These are phyloP conservation scores for Enteromius mattozi DNA, from an alignment of 2,797 vertebrate genomes.

Conservation along the genomic window DNA sequence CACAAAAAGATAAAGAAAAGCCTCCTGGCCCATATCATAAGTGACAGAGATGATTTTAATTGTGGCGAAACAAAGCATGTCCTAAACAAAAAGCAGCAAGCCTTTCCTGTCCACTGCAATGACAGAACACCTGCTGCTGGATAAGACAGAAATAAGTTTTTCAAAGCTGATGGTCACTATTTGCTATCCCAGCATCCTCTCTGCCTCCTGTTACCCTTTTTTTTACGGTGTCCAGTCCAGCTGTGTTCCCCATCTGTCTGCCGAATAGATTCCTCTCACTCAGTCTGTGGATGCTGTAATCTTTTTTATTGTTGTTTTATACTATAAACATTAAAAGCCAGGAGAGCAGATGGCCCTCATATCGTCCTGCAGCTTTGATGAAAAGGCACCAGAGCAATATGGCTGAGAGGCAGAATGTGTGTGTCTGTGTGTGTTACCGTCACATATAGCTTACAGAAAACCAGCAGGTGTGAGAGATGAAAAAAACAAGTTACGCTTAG, in stretches of 20 bases:
- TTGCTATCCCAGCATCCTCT: slow-evolving; percentile 62
- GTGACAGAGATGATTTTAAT: slow-evolving; percentile 28
- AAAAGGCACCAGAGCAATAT: slow-evolving; percentile 56
- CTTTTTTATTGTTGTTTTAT: slow-evolving; percentile 72
- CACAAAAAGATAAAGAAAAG: slow-evolving; percentile 24
- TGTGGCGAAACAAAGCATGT: slow-evolving; percentile 17
- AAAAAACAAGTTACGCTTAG: slow-evolving; percentile 54
- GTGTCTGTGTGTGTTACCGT: slow-evolving; percentile 26
- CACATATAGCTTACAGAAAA: slow-evolving; percentile 56
- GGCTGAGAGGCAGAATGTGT: slow-evolving; percentile 10
- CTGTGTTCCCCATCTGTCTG: slow-evolving; percentile 88
- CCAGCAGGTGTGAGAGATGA: slow-evolving; percentile 70
- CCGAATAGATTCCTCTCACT: slow-evolving; percentile 62
- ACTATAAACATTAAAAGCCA: slow-evolving; percentile 84
- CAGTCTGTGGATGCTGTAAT: slow-evolving; percentile 62
- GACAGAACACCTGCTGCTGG: slow-evolving; percentile 39
- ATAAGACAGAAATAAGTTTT: slow-evolving; percentile 33
- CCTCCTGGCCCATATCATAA: slow-evolving; percentile 44
- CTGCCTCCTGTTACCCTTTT: slow-evolving; percentile 68
- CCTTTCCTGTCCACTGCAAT: slow-evolving; percentile 18
- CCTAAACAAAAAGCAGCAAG: slow-evolving; percentile 43
- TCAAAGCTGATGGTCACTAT: slow-evolving; percentile 49
- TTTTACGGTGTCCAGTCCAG: slow-evolving; percentile 80
- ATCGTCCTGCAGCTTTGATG: slow-evolving; percentile 71
- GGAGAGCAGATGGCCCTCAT: slow-evolving; percentile 80